Evolutionary conservation across 2,797 vertebrate genomes (phyloP).

Genomic region (Halcyon leucocephala): DNA sequence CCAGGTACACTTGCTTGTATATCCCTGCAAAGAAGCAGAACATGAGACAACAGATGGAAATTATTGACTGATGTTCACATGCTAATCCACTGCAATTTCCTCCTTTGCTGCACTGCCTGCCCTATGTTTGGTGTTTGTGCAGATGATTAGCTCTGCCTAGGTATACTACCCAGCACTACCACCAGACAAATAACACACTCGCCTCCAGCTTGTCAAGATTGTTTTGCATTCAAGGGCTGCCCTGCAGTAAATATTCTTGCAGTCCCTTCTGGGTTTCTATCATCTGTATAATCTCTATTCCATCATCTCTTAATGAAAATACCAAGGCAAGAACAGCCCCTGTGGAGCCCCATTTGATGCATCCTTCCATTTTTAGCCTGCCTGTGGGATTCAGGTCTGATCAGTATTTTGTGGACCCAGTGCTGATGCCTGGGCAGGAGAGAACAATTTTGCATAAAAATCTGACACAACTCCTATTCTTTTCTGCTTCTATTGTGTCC

Average conservation of each 20-base stretch:
- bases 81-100: background rate
- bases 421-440: background rate
- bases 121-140: background rate
- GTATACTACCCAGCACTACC: background rate
- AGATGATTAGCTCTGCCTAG: background rate
- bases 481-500: slow-evolving; percentile 61
- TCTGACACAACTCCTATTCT: slow-evolving; percentile 56
- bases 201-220: background rate
- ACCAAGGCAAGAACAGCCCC: background rate
- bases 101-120: background rate
- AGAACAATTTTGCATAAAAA: slow-evolving; percentile 37
- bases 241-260: background rate
- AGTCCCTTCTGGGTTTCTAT: background rate
- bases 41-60: background rate
- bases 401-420: slow-evolving; percentile 28
- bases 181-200: background rate
- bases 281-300: background rate
- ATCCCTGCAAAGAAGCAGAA: background rate
- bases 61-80: background rate
- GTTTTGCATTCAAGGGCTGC: background rate
- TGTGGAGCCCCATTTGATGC: background rate
- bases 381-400: background rate
- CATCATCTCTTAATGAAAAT: slow-evolving; percentile 20
- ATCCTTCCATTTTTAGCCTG: slow-evolving; percentile 35
- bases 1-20: background rate